These are phyloP conservation scores for Lynx canadensis DNA, from an alignment of 2,113 vertebrate species.

Conservation along the genomic window DNA sequence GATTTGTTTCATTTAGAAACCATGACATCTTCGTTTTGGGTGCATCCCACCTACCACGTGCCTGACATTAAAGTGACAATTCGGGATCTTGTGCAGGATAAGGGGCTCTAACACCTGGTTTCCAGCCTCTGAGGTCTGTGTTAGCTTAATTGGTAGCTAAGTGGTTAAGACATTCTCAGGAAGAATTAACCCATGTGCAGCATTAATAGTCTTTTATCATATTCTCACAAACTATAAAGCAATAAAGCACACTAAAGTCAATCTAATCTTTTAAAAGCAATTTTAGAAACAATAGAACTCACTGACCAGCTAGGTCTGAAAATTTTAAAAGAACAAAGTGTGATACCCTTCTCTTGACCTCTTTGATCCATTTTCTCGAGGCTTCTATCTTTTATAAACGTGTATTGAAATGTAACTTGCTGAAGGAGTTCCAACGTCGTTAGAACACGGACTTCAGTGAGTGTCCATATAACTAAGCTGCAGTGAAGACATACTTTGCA, in stretches of 20 bases:
- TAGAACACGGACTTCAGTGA: not conserved
- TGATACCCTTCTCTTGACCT: conserved; percentile 21
- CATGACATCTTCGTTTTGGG: not conserved
- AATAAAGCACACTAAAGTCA: conserved; percentile 53
- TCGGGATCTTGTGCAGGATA: not conserved
- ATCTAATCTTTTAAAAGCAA: conserved; percentile 50
- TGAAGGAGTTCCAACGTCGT: not conserved
- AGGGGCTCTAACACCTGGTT: not conserved
- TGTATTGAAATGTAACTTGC: not conserved
- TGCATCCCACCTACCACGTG: fast-evolving
- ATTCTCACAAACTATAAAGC: conserved; percentile 33
- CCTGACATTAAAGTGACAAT: fast-evolving
- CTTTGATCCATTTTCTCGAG: not conserved
- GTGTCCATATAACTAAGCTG: not conserved
- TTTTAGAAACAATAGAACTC: conserved; percentile 22
- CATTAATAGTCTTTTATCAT: conserved; percentile 24
- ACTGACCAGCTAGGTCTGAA: not conserved
- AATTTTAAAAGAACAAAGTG: conserved; percentile 57
- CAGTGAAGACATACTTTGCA: not conserved
- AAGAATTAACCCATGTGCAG: not conserved
- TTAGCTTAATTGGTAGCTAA: not conserved
- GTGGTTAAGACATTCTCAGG: conserved; percentile 49
- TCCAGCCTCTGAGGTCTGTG: not conserved
- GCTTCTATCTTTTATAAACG: not conserved
- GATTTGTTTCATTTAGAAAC: not conserved